Conservation (phyloP, 2,113 vertebrate genomes). For the Laticauda laticaudata region DNA sequence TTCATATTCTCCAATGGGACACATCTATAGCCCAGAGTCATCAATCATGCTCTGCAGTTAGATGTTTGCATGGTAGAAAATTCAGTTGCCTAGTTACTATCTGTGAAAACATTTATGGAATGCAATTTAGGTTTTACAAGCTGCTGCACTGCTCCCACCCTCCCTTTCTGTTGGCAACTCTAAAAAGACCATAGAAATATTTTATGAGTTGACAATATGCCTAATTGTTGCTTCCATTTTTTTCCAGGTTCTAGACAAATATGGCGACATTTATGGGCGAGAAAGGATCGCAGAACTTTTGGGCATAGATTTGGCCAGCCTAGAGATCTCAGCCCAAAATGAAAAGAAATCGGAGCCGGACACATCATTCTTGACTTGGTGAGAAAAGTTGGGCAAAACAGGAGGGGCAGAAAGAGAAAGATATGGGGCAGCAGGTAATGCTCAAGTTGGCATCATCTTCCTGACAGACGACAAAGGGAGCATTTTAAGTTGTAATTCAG, state of each 20-base stretch:
- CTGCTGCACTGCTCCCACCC: no score
- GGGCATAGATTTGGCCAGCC: slow-evolving; percentile 87
- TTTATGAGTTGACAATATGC: no score
- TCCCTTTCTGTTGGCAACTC: no score
- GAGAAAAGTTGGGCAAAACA: slow-evolving; percentile 16
- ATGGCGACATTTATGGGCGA: slow-evolving; percentile 89
- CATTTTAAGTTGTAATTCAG: background rate
- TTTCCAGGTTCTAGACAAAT: slow-evolving; percentile 86
- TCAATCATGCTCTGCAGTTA: no score
- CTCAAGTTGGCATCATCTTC: background rate
- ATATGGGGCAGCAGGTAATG: background rate
- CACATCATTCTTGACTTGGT: slow-evolving; percentile 84
- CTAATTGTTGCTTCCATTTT: no score
- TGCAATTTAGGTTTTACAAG: no score
- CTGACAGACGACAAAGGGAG: background rate
- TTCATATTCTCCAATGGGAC: no score
- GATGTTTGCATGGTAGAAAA: no score
- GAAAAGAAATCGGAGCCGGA: slow-evolving; percentile 81
- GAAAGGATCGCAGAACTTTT: slow-evolving; percentile 89
- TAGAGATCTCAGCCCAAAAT: slow-evolving; percentile 85
- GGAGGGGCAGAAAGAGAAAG: background rate
- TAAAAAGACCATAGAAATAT: no score
- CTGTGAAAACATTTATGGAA: no score
- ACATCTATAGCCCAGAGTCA: no score
- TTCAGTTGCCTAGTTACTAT: no score